These are phyloP conservation scores for Drosophila quasianomalipes DNA, from an alignment of 2,888 invertebrate species.

Conservation along the genomic window DNA sequence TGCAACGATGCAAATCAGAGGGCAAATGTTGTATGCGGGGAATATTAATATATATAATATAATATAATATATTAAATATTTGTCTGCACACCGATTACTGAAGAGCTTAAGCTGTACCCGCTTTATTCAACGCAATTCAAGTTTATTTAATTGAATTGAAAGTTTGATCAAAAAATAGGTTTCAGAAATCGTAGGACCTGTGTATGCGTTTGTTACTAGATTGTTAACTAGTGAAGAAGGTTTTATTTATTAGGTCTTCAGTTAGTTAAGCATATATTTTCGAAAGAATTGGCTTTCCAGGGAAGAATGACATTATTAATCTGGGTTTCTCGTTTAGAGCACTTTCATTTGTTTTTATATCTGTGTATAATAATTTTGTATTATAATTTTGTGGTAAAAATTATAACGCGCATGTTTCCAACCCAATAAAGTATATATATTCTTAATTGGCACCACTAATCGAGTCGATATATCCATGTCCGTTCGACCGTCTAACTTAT, in stretches of 20 bases:
- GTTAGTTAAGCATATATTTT: background rate
- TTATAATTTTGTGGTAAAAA: rapidly evolving
- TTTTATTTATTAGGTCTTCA: background rate
- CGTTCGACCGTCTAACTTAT: background rate
- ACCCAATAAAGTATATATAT: background rate
- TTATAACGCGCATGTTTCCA: background rate
- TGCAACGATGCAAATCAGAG: background rate
- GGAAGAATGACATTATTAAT: too few relatives aligned
- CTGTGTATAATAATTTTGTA: background rate
- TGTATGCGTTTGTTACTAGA: background rate
- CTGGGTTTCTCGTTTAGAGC: background rate
- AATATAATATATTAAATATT: background rate
- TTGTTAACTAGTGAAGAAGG: background rate
- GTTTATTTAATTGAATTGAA: background rate
- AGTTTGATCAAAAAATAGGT: rapidly evolving
- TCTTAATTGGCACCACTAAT: background rate
- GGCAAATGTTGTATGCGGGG: too few relatives aligned
- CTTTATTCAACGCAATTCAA: background rate
- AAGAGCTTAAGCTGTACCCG: background rate
- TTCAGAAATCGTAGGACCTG: background rate
- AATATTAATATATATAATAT: too few relatives aligned
- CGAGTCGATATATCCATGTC: background rate
- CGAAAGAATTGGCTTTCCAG: too few relatives aligned
- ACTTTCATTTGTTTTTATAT: background rate
- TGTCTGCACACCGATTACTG: background rate